Base-by-base conservation (phyloP, 2,113 vertebrate genomes). In the Odontesthes bonariensis region DNA sequence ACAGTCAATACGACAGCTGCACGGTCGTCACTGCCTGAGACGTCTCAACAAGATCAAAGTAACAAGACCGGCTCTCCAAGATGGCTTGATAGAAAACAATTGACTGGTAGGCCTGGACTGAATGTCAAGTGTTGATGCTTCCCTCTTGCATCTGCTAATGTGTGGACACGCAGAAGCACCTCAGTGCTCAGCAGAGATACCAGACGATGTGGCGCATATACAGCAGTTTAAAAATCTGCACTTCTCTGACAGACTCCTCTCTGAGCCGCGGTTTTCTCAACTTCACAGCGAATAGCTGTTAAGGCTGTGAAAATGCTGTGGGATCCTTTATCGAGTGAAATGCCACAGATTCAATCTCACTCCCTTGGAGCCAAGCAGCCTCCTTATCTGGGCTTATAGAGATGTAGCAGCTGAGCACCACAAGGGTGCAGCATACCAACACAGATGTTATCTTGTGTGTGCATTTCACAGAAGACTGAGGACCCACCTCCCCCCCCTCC, bases 381-480 rank as follows among this genome's bases (percentile, higher is more conserved):
- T 68, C 64, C 85, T 88, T 89, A 88, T 93, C 89, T 81, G 75
- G 49, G 49, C 55, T 73, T 77, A 69, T 75, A 72, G 78, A 92
- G 88, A 89, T 83, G 86, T 92, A 85, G 80, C 91, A 81, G 64
- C 77, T 35, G 69, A 87, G 70, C 79, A 59, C 91, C 92, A 92
- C 92, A 87, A 92, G 92, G 83, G 91, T 84, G 92, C 92, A 93
- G 91, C 86, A 92, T 76, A 87, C 85, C 79, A 91, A 90, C 88
- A 88, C 90, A 86, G 88, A 93, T 91, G 80, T 86, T 89, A 92
- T 91, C 88, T 86, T 72, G 68, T 74, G 79, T 78, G 79, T 81
- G 75, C 65, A 58, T 86, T 86, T 81, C 78, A 82, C 65, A 77
- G 65, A 72, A 74, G 42, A 84, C 44, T 13, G 52, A 62, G 75